phyloP scores from a whole-genome alignment of 2,797 vertebrate species.

The Glyptemys insculpta region DNA sequence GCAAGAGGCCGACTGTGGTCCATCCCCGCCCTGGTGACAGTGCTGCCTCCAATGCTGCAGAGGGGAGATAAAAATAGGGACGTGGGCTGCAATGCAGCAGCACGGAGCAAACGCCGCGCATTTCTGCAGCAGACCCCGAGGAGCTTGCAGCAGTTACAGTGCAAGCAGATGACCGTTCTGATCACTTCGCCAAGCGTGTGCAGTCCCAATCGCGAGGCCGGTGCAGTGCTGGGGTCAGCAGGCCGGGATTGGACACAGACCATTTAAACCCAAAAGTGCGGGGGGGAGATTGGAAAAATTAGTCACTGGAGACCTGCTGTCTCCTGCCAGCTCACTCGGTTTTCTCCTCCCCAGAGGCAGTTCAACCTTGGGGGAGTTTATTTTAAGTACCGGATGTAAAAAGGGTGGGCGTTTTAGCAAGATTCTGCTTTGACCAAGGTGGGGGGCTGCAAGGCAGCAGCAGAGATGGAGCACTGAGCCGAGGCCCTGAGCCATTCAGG shows the following conservation, averaged over 20 bases:
- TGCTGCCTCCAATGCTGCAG: too few species aligned
- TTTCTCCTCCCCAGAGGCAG: neutral
- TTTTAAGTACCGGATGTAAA: neutral
- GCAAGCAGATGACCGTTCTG: neutral
- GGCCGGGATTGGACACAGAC: neutral
- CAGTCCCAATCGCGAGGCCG: neutral
- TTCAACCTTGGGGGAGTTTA: neutral
- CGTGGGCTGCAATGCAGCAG: too few species aligned
- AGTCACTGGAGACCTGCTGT: neutral
- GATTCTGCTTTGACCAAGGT: neutral
- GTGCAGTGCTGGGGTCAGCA: fast-evolving
- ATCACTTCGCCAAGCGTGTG: neutral
- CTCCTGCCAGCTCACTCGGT: neutral
- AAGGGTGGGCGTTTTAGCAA: too few species aligned
- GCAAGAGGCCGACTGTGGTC: too few species aligned
- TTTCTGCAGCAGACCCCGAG: neutral
- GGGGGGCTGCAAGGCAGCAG: neutral
- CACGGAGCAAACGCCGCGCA: too few species aligned
- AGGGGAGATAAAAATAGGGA: neutral
- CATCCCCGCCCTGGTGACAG: too few species aligned
- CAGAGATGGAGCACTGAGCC: neutral
- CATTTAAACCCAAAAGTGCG: neutral
- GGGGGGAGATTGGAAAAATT: neutral
- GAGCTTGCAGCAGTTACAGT: neutral
- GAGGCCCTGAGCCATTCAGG: neutral